A percentile compares a stretch with the other conserved stretches of the same genome.
phyloP scores from a whole-genome alignment of 2,797 vertebrate genomes.

The Limnodromus scolopaceus region DNA sequence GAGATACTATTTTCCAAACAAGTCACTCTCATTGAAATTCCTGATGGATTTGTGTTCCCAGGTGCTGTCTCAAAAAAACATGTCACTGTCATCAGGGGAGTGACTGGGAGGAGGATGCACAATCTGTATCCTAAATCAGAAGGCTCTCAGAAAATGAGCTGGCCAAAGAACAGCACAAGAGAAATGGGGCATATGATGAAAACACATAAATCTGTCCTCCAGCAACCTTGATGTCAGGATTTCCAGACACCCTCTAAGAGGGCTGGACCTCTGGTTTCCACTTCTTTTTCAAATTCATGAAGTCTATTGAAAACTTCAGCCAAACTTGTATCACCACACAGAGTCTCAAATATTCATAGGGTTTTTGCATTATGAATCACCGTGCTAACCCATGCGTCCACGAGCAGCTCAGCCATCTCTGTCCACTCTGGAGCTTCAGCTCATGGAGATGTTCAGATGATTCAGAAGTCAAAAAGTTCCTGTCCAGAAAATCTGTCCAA shows the following conservation, averaged over 20 bases:
- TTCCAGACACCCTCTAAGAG: not conserved
- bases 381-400: fast-evolving
- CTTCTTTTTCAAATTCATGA: not conserved
- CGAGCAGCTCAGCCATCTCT: not conserved
- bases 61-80: not conserved
- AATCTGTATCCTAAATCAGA: constrained; percentile 36
- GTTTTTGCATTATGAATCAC: not conserved
- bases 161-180: not conserved
- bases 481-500: not conserved
- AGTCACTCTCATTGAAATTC: not conserved
- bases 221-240: not conserved
- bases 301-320: not conserved
- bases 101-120: constrained; percentile 25
- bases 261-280: not conserved
- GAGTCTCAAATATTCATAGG: not conserved
- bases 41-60: constrained; percentile 8
- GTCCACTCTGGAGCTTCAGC: not conserved
- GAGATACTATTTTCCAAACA: not conserved
- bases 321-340: not conserved
- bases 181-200: constrained; percentile 11
- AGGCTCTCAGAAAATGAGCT: constrained; percentile 3
- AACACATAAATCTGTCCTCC: constrained; percentile 32
- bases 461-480: not conserved
- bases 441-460: not conserved
- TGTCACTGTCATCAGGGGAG: constrained; percentile 2